Evolutionary conservation across 2,797 vertebrate genomes (phyloP).

Genomic region (Leptatherina wallacei): DNA sequence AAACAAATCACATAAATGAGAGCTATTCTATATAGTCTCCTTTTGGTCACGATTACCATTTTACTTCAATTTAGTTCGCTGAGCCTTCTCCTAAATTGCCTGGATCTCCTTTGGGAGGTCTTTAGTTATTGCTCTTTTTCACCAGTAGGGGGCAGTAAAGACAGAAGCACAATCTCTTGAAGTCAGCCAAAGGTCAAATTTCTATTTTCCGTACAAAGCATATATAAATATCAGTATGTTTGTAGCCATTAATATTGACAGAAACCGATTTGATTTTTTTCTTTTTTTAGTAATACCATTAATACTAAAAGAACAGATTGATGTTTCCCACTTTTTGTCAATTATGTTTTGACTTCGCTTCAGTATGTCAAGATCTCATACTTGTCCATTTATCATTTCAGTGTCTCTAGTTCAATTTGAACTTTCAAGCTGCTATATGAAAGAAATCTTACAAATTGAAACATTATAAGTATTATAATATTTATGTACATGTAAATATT

Average conservation of each 20-base stretch:
- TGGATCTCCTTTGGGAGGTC: neutral
- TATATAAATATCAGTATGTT: neutral
- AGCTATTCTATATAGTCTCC: neutral
- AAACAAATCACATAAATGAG: neutral
- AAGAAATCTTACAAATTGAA: neutral
- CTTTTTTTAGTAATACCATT: neutral
- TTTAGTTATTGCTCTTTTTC: neutral
- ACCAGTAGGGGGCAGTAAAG: conserved; percentile 52
- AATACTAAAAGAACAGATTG: conserved; percentile 1
- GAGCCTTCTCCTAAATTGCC: neutral
- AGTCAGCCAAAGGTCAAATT: conserved; percentile 46
- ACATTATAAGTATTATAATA: no score
- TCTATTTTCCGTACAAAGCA: neutral
- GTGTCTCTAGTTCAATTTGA: neutral
- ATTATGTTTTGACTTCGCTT: neutral
- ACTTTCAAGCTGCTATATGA: neutral
- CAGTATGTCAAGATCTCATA: no score
- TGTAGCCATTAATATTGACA: neutral
- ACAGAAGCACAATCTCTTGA: neutral
- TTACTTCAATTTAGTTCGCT: neutral
- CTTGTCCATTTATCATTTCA: conserved; percentile 1
- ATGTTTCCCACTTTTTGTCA: neutral
- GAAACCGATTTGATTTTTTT: neutral
- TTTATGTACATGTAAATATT: no score
- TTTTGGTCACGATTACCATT: neutral